These are phyloP conservation scores for Tympanoctomys barrerae DNA, from an alignment of 2,797 vertebrate species.

Conservation along the genomic window DNA sequence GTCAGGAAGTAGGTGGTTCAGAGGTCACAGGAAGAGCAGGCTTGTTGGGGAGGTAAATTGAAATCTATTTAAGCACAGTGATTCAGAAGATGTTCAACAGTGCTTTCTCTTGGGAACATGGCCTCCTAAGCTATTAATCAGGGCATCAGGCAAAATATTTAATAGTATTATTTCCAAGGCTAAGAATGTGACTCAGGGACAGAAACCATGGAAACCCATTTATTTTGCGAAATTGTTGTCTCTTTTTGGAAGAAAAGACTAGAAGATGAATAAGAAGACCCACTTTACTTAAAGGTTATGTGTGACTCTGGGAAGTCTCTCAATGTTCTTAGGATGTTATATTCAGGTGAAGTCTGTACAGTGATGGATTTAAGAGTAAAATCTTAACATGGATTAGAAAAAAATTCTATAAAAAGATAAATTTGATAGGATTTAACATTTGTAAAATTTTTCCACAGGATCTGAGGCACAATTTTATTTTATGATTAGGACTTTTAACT, in stretches of 20 bases:
- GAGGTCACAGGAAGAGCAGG: not conserved
- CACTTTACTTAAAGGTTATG: slow-evolving; percentile 33
- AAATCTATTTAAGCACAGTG: slow-evolving; percentile 39
- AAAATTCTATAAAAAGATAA: not conserved
- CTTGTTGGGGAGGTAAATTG: slow-evolving; percentile 1
- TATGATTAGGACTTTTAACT: slow-evolving; percentile 56
- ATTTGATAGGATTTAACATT: not conserved
- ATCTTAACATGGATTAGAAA: not conserved
- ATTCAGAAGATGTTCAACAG: slow-evolving; percentile 44
- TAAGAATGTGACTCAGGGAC: slow-evolving; percentile 52
- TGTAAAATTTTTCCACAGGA: not conserved
- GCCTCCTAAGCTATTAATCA: slow-evolving; percentile 53
- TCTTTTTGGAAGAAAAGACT: slow-evolving; percentile 48
- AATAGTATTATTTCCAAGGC: slow-evolving; percentile 28
- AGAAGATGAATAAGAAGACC: slow-evolving; percentile 41
- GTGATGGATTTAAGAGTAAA: not conserved
- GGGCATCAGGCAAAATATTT: slow-evolving; percentile 51
- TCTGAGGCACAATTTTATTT: slow-evolving; percentile 45
- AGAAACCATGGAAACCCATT: slow-evolving; percentile 71
- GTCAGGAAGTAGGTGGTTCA: not conserved
- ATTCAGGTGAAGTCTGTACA: not conserved
- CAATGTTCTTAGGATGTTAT: slow-evolving; percentile 2
- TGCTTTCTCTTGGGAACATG: slow-evolving; percentile 33
- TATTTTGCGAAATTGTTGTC: slow-evolving; percentile 62
- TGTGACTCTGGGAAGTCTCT: slow-evolving; percentile 50